Percentiles rank a stretch among this genome's conserved stretches.
phyloP scores from a whole-genome alignment of 2,888 invertebrate genomes.

The Zootermopsis nevadensis region DNA sequence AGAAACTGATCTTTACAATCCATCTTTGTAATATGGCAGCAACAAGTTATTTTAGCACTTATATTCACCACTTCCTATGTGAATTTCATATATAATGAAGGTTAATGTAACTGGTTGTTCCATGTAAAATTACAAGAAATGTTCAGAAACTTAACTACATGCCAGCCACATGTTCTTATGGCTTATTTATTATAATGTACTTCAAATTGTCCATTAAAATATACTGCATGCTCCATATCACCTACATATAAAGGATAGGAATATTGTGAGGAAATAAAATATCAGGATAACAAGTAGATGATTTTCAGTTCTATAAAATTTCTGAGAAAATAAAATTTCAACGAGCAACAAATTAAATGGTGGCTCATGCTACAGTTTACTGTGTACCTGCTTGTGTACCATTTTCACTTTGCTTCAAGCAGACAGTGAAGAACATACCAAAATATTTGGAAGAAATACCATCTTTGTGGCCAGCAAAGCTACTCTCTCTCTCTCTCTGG shows the following conservation, averaged over 20 bases:
- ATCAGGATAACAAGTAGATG: not conserved
- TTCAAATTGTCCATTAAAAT: constrained; percentile 4
- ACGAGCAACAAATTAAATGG: not conserved
- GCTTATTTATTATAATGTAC: not conserved
- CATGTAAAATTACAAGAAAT: not conserved
- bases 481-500: constrained; percentile 2
- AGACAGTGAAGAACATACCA: not conserved
- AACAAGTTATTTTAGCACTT: not conserved
- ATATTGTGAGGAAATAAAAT: constrained; percentile 9
- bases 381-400: constrained; percentile 27
- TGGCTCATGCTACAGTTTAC: constrained; percentile 23
- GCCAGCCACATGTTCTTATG: not conserved
- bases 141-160: constrained; percentile 4
- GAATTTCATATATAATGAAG: not conserved
- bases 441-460: too few relatives aligned
- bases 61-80: not conserved
- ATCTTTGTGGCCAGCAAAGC: not conserved
- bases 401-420: not conserved
- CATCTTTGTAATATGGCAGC: constrained; percentile 18
- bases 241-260: not conserved
- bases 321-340: constrained; percentile 20
- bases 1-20: not conserved
- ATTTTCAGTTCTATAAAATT: not conserved
- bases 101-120: not conserved
- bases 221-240: not conserved